These are phyloP conservation scores for Diglossa brunneiventris DNA, from an alignment of 2,113 vertebrate species.

Conservation along the genomic window DNA sequence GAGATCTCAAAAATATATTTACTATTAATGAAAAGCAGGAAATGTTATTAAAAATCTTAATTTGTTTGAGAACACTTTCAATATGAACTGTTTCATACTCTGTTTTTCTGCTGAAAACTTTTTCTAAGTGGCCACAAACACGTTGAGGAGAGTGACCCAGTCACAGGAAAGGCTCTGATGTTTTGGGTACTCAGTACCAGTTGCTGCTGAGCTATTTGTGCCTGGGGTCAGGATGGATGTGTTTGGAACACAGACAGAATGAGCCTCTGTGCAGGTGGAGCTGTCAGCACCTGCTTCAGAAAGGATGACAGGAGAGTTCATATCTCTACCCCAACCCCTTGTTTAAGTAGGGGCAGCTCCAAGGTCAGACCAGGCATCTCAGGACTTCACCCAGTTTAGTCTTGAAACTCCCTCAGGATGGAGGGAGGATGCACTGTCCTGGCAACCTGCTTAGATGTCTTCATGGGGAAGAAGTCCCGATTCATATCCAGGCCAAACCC, in stretches of 20 bases:
- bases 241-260: not conserved
- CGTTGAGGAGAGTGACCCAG: rapidly evolving
- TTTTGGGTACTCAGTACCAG: not conserved
- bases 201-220: not conserved
- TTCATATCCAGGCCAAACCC: not conserved
- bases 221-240: not conserved
- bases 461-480: not conserved
- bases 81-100: not conserved
- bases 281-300: constrained; percentile 7
- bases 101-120: not conserved
- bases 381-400: not conserved
- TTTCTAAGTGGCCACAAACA: not conserved
- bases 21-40: not conserved
- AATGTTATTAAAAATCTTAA: not conserved
- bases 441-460: not conserved
- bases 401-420: not conserved
- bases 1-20: not conserved
- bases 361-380: not conserved
- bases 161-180: not conserved
- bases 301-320: not conserved
- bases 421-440: not conserved
- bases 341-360: not conserved
- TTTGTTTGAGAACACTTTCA: not conserved
- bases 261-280: rapidly evolving
- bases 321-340: not conserved